Evolutionary conservation across 2,113 vertebrate species (phyloP).

Genomic region (Myotis yumanensis): DNA sequence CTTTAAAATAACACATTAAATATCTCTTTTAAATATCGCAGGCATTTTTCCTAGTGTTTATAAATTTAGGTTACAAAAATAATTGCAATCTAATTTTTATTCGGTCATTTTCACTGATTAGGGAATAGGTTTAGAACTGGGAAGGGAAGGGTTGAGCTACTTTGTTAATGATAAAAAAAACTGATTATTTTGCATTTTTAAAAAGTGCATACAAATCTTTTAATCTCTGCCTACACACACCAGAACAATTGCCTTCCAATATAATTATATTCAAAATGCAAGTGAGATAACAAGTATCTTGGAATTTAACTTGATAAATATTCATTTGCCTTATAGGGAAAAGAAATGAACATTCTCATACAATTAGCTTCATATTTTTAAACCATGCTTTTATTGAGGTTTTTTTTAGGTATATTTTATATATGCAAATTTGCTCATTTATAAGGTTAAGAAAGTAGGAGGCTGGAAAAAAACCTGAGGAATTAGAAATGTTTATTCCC

Average conservation of each 20-base stretch:
- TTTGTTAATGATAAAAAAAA: slow-evolving; percentile 66
- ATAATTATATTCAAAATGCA: slow-evolving; percentile 79
- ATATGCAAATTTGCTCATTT: slow-evolving; percentile 76
- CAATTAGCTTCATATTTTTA: slow-evolving; percentile 79
- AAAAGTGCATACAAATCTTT: slow-evolving; percentile 76
- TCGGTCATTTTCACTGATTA: slow-evolving; percentile 26
- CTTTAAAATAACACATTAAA: slow-evolving; percentile 9
- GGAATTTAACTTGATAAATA: slow-evolving; percentile 81
- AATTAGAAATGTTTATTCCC: slow-evolving; percentile 59
- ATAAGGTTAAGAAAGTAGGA: slow-evolving; percentile 58
- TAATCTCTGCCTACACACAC: slow-evolving; percentile 75
- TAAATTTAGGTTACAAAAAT: slow-evolving; percentile 29
- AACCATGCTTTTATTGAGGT: slow-evolving; percentile 56
- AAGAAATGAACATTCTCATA: slow-evolving; percentile 73
- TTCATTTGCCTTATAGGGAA: slow-evolving; percentile 82
- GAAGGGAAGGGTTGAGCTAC: slow-evolving; percentile 50
- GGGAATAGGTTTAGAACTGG: not conserved
- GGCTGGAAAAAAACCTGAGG: not conserved
- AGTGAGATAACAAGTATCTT: slow-evolving; percentile 76
- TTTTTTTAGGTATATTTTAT: slow-evolving; percentile 71
- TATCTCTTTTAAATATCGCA: not conserved
- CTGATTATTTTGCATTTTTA: slow-evolving; percentile 75
- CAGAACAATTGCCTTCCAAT: slow-evolving; percentile 77
- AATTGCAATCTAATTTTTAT: slow-evolving; percentile 48
- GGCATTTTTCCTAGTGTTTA: slow-evolving; percentile 26